Evolutionary conservation across 2,797 vertebrate species (phyloP).

Genomic region (Phalanger gymnotis): DNA sequence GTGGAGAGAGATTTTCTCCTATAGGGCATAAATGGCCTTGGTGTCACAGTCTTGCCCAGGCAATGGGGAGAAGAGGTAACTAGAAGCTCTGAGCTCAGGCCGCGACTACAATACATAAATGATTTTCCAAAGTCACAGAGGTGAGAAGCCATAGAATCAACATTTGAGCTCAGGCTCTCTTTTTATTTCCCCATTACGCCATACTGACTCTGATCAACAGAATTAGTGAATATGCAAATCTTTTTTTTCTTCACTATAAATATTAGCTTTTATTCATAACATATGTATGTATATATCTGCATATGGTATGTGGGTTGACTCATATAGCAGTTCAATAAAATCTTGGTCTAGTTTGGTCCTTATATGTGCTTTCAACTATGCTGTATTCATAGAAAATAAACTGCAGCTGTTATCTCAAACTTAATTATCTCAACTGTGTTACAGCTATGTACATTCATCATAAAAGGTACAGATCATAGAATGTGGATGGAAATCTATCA

Average conservation of each 20-base stretch:
- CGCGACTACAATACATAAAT: neutral
- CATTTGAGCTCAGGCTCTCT: neutral
- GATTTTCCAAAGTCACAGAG: neutral
- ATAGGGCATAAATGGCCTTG: neutral
- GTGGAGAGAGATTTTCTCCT: neutral
- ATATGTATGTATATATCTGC: neutral
- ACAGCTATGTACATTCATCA: neutral
- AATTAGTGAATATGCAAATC: neutral
- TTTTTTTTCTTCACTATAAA: neutral
- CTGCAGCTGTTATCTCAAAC: neutral
- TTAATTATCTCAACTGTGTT: neutral
- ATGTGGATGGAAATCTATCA: neutral
- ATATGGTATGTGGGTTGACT: neutral
- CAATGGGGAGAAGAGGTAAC: neutral
- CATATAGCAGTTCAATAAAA: neutral
- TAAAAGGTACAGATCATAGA: neutral
- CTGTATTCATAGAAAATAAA: neutral
- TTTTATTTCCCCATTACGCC: neutral
- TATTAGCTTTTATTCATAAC: neutral
- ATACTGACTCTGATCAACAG: neutral
- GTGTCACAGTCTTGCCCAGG: neutral
- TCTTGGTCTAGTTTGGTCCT: neutral
- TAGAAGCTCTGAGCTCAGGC: neutral
- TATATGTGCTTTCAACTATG: neutral
- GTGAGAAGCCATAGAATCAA: neutral